A percentile compares a stretch with the other conserved stretches of the same genome.
These are phyloP conservation scores for Brachylomia viminalis DNA, from an alignment of 2,888 invertebrate species.

Conservation along the genomic window DNA sequence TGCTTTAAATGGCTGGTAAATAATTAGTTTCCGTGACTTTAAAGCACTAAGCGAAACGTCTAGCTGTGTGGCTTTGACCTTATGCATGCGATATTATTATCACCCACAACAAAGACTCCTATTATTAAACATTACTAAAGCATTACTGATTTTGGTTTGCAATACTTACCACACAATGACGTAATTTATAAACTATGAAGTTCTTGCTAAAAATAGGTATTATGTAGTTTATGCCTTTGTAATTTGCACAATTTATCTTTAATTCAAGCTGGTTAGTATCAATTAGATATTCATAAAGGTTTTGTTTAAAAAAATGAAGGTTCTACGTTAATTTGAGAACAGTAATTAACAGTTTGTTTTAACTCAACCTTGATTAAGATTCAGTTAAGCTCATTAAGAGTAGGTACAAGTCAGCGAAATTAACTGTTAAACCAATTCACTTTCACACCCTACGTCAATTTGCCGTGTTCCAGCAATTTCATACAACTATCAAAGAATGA, in stretches of 20 bases:
- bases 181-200: slow-evolving; percentile 25
- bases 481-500: too few relatives aligned
- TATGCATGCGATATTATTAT: too few relatives aligned
- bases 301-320: slow-evolving; percentile 26
- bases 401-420: background rate
- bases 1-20: too few relatives aligned
- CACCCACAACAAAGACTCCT: slow-evolving; percentile 21
- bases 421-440: background rate
- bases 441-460: background rate
- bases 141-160: slow-evolving; percentile 24
- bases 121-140: slow-evolving; percentile 25
- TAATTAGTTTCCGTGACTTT: too few relatives aligned
- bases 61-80: too few relatives aligned
- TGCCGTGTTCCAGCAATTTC: background rate
- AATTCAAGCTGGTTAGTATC: slow-evolving; percentile 20
- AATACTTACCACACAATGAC: slow-evolving; percentile 27
- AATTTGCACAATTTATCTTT: slow-evolving; percentile 19
- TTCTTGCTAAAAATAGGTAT: slow-evolving; percentile 34
- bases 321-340: slow-evolving; percentile 26
- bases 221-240: slow-evolving; percentile 7
- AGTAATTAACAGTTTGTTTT: slow-evolving; percentile 24
- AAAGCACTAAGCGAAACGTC: too few relatives aligned
- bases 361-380: slow-evolving; percentile 24
- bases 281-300: slow-evolving; percentile 31
- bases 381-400: background rate